Percentiles rank a stretch among this genome's conserved stretches.
Conservation (phyloP, 2,888 invertebrate genomes). For the Sinopyrophorus schimmeli region DNA sequence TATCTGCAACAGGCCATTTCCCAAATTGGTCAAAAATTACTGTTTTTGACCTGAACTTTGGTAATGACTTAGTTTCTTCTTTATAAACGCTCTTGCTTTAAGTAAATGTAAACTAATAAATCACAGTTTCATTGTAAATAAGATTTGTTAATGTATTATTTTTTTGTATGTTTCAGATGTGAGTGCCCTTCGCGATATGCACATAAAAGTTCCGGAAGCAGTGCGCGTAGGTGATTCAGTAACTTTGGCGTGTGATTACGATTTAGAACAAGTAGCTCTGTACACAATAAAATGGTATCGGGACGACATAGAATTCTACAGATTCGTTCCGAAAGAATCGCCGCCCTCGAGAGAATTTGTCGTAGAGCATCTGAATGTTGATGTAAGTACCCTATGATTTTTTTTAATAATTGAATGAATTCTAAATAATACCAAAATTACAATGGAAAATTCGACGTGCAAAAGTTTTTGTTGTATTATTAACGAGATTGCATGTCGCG, state of each 20-base stretch:
- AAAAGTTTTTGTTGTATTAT: too few species aligned
- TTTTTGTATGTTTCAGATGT: slow-evolving; percentile 51
- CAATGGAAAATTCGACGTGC: too few species aligned
- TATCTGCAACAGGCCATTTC: neutral
- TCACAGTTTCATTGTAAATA: too few species aligned
- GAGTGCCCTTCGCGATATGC: slow-evolving; percentile 48
- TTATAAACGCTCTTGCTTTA: neutral
- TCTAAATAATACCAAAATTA: too few species aligned
- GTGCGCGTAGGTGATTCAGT: slow-evolving; percentile 56
- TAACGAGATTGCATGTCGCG: slow-evolving; percentile 4
- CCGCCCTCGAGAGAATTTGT: slow-evolving; percentile 59
- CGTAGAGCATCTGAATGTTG: slow-evolving; percentile 56
- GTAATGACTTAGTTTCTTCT: too few species aligned
- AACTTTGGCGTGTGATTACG: slow-evolving; percentile 58
- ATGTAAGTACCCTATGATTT: slow-evolving; percentile 56
- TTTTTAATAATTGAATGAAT: neutral
- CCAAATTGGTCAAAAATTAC: neutral
- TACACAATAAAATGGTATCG: slow-evolving; percentile 63
- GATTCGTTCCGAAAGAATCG: slow-evolving; percentile 60
- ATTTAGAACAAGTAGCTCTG: slow-evolving; percentile 58
- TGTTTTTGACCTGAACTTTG: neutral
- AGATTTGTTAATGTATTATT: neutral
- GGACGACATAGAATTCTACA: slow-evolving; percentile 59
- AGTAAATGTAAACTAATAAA: neutral
- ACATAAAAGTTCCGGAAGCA: slow-evolving; percentile 56